phyloP scores from a whole-genome alignment of 1,140 invertebrate genomes.

The Charaxes varanes region DNA sequence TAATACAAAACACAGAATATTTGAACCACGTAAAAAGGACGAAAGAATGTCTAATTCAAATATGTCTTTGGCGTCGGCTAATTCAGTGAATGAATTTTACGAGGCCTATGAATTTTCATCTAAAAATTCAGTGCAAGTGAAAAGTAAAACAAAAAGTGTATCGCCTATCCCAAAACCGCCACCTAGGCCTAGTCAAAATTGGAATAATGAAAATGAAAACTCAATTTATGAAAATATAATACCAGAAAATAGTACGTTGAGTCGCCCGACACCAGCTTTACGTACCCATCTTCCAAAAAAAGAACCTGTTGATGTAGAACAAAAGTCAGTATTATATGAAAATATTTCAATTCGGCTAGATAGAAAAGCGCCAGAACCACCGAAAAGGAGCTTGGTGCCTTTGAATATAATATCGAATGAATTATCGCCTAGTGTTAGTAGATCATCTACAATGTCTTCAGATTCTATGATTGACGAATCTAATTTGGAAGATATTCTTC shows the following conservation, averaged over 20 bases:
- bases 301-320: conserved; percentile 21
- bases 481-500: conserved; percentile 62
- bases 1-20: conserved; percentile 38
- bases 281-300: conserved; percentile 49
- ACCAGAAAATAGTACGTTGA: conserved; percentile 29
- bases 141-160: conserved; percentile 16
- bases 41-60: conserved; percentile 38
- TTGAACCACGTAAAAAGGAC: conserved; percentile 43
- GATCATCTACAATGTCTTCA: conserved; percentile 52
- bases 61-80: conserved; percentile 38
- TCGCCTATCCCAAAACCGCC: conserved; percentile 36
- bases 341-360: conserved; percentile 40
- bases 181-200: conserved; percentile 34
- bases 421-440: conserved; percentile 35
- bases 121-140: conserved; percentile 14
- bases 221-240: conserved; percentile 58
- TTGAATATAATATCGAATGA: conserved; percentile 18
- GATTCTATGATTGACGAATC: conserved; percentile 65
- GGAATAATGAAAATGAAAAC: conserved; percentile 25
- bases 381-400: conserved; percentile 33
- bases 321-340: conserved; percentile 45
- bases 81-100: conserved; percentile 60
- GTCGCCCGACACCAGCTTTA: conserved; percentile 44
- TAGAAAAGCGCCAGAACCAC: conserved; percentile 36
- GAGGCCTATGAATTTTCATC: conserved; percentile 52